Percentiles rank a stretch among this genome's conserved stretches.
Evolutionary conservation across 2,888 invertebrate species (phyloP).

Genomic region (Aporophyla lueneburgensis): DNA sequence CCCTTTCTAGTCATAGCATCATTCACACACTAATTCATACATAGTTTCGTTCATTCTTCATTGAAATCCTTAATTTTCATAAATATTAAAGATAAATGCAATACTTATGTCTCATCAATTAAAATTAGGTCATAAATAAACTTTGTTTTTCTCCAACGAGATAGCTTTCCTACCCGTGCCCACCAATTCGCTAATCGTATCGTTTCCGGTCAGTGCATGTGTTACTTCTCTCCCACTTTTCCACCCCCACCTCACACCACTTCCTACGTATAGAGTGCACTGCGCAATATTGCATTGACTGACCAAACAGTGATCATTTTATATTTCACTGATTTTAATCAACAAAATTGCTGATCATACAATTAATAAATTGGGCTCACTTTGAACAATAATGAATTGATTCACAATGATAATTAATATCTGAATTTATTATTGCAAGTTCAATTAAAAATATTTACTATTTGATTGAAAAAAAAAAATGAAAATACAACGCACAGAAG

Average conservation of each 20-base stretch:
- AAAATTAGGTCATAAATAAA: slow-evolving; percentile 17
- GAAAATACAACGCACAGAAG: not conserved
- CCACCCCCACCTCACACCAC: slow-evolving; percentile 33
- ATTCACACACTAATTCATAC: too few relatives aligned
- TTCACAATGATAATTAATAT: slow-evolving; percentile 21
- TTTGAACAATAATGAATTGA: slow-evolving; percentile 26
- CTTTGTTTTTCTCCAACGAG: slow-evolving; percentile 21
- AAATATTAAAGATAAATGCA: not conserved
- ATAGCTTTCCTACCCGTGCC: slow-evolving; percentile 43
- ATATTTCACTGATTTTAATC: slow-evolving; percentile 46
- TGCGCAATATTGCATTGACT: slow-evolving; percentile 25
- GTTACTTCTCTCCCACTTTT: slow-evolving; percentile 23
- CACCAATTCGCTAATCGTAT: slow-evolving; percentile 63
- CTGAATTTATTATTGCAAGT: not conserved
- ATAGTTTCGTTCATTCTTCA: too few relatives aligned
- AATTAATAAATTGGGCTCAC: slow-evolving; percentile 27
- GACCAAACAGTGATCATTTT: slow-evolving; percentile 35
- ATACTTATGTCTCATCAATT: not conserved
- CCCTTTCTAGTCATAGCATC: too few relatives aligned
- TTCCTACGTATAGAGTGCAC: slow-evolving; percentile 6
- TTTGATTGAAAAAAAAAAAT: not conserved
- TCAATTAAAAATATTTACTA: not conserved
- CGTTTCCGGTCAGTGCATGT: slow-evolving; percentile 59
- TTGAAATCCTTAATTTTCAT: not conserved
- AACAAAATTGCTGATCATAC: slow-evolving; percentile 41